Base-by-base conservation (phyloP, 2,888 invertebrate genomes). In the Cinara cedri region DNA sequence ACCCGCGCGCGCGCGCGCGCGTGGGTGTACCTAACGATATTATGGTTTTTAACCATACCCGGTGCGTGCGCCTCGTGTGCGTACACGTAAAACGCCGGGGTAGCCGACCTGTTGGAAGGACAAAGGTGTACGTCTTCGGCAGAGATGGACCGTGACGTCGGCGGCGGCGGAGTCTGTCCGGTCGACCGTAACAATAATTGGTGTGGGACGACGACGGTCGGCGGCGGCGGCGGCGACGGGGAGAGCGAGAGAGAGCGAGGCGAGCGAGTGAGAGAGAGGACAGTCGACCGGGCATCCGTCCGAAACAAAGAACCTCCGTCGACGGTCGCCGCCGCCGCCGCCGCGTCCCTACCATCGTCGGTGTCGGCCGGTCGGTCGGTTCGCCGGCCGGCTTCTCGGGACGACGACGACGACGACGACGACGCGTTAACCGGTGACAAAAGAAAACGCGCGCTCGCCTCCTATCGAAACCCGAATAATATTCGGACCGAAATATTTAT, bases 141-240 rank as follows among this genome's bases (percentile, higher is more conserved):
- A 78, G 78, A 78, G 78, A 78, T 70, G 78, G 78, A 78, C 78
- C 78, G 78, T 78, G 70, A 78, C 78, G 78, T 70, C 78, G 78
- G 34, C 68, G 60, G 51, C 75, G 57, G 76, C 46, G n/a, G 78
- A 60, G 70, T 42, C 78, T 78, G 65, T 75, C 78, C 78, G 78
- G 68, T 78, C 78, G 78, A 70, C 78, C 70, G 51, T 78, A 78
- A 78, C 78, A 68, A 76, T 76, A 78, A 78, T 78, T 70, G 78
- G 70, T 70, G 78, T 70, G 68, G 66, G 68, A 42, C 34, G 49
- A 42, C 21, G 78, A 44, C 10, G 8, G 57, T 14, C 4, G 46
- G 46, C 55, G 75, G n/a, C n/a, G n/a, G n/a, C n/a, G n/a, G n/a
- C n/a, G 44, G 24, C 11, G 42, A 62, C 34, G 74, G 63, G 51